Evolutionary conservation across 1,140 invertebrate species (phyloP), one percentile per base, ranked within the genome.

Genomic region (Vanessa tameamea): DNA sequence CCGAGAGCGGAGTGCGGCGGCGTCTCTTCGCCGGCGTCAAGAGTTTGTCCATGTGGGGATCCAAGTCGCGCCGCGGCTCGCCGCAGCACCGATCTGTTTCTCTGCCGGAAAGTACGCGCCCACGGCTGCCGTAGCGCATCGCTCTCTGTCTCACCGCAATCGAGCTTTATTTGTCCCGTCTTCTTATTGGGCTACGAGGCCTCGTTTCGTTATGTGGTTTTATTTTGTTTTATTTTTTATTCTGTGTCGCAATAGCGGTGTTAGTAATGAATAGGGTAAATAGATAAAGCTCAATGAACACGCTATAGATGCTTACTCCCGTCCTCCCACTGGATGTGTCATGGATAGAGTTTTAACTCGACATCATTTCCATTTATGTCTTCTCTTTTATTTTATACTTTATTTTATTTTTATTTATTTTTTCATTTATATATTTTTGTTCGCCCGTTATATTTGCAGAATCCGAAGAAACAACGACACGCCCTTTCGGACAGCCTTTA

Each of bases 31-130:
- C 95, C 82, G 95, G 95, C 63, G 95, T 96, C 93, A 95, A 95
- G 90, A 96, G 95, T 86, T 92, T 96, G 80, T 96, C 95, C 78
- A 95, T 95, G 82, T 96, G 96, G 92, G 95, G 95, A 76, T 94
- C 94, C 77, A 93, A 95, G 68, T 93, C 95, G 78, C 93, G 95
- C 78, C 94, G 94, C 86, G 94, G 94, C 84, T 95, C 96, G 85
- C 95, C 95, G 80, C 95, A 95, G 89, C 94, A 96, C 93, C 95
- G 95, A 84, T 96, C 96, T 93, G 96, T 96, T 93, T 96, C 95
- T 84, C 94, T 96, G 87, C 96, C 96, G 88, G 95, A 96, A 96
- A 96, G 96, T 96, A 96, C 94, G 94, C 93, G 93, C 88, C 86
- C 85, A 83, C 79, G 84, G 85, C 85, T 85, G 82, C 80, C 80